Percentiles rank a stretch among this genome's conserved stretches.
Conservation (phyloP, 2,888 invertebrate genomes). For the Phyllotreta striolata region DNA sequence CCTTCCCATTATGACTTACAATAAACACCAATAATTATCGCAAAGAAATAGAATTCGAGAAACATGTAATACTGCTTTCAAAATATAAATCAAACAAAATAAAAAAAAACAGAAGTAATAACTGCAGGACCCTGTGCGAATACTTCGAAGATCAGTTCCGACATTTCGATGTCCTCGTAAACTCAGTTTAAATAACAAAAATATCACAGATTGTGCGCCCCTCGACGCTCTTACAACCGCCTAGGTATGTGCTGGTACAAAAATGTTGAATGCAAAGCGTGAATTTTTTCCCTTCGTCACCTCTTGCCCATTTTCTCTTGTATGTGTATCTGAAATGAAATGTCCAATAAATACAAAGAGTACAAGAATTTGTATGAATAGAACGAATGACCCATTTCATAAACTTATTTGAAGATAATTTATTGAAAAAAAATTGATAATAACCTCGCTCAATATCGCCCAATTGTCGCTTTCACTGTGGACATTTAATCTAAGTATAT, state of each 20-base stretch:
- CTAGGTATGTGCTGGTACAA: slow-evolving; percentile 42
- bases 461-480: slow-evolving; percentile 84
- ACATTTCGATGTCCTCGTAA: slow-evolving; percentile 15
- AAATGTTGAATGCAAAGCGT: slow-evolving; percentile 44
- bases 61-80: not conserved
- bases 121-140: slow-evolving; percentile 7
- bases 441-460: slow-evolving; percentile 92
- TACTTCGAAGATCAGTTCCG: slow-evolving; percentile 10
- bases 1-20: too few relatives aligned
- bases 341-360: slow-evolving; percentile 4
- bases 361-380: too few relatives aligned
- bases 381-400: not conserved
- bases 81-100: too few relatives aligned
- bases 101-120: not conserved
- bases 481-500: slow-evolving; percentile 78
- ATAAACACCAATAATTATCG: too few relatives aligned
- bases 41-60: not conserved
- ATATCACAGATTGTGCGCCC: slow-evolving; percentile 55
- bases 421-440: not conserved
- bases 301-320: slow-evolving; percentile 55
- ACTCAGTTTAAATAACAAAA: slow-evolving; percentile 16
- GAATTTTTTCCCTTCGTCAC: slow-evolving; percentile 54
- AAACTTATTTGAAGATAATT: not conserved
- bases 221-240: slow-evolving; percentile 53
- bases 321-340: slow-evolving; percentile 57